phyloP scores from a whole-genome alignment of 2,113 vertebrate genomes.

The Leptobrachium leishanense region DNA sequence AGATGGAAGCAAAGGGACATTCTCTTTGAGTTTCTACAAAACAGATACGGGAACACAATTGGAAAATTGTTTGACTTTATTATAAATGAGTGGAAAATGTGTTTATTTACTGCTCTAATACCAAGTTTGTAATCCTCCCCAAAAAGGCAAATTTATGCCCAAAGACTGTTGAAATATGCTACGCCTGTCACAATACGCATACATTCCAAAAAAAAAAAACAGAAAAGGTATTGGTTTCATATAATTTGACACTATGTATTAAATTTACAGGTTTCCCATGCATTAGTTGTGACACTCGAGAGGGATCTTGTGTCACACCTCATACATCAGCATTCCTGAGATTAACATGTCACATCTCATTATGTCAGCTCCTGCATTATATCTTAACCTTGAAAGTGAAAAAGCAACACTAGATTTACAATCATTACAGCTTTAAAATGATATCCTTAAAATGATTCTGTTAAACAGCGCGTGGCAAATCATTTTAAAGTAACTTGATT shows the following conservation, averaged over 20 bases:
- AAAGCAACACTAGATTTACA: slow-evolving; percentile 34
- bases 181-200: not conserved
- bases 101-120: too few species aligned
- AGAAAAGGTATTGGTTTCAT: not conserved
- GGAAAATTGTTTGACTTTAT: not conserved
- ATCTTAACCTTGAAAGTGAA: slow-evolving; percentile 33
- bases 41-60: not conserved
- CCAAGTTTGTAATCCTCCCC: too few species aligned
- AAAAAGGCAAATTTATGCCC: too few species aligned
- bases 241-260: not conserved
- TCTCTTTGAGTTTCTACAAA: not conserved
- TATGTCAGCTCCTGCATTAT: slow-evolving; percentile 37
- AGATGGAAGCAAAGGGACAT: too few species aligned
- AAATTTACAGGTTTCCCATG: slow-evolving; percentile 22
- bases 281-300: slow-evolving; percentile 31
- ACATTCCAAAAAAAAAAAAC: not conserved
- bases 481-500: too few species aligned
- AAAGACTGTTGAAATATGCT: too few species aligned
- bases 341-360: slow-evolving; percentile 48
- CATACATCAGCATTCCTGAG: slow-evolving; percentile 47
- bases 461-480: too few species aligned
- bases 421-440: slow-evolving; percentile 1
- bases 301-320: slow-evolving; percentile 44
- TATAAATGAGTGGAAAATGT: not conserved
- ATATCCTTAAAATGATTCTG: too few species aligned